Evolutionary conservation across 2,797 vertebrate species (phyloP), one percentile per base, ranked within the genome.

Genomic region (Euphonia xanthogaster): DNA sequence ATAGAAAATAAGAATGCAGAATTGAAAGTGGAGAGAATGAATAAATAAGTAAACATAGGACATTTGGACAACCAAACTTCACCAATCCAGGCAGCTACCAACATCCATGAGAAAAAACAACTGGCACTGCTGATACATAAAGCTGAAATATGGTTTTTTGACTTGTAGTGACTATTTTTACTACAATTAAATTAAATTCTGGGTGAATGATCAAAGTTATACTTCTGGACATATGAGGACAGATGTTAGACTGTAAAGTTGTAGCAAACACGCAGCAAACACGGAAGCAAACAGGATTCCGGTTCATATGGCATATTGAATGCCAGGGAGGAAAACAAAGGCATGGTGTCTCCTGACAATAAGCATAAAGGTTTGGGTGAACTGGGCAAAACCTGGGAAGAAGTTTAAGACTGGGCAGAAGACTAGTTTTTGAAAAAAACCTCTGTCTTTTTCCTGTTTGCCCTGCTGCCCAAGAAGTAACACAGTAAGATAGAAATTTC

Each of bases 401-500:
- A 93, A 83, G 42, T 86, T 67, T 72, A 67, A 65, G 54, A 74
- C 22, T 30, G 65, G 75, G 25, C 75, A 88, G 22, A 15, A 94
- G 75, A 47, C 22, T 35, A 65, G 27, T 27, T 93, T 93, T 40
- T 76, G 31, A 82, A 87, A 66, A 70, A 85, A 93, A 53, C 18
- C n/a, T 65, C 35, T 67, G 23, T 33, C 31, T 90, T 75, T 82
- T 18, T 44, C 30, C 92, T 94, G 8, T 68, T 83, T 80, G 70
- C 54, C 65, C 68, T 65, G 21, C 54, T 90, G 68, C 33, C 72
- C 70, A 77, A 86, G 44, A 94, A 91, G 65, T 62, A 91, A 71
- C 44, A 72, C 3, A 66, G 39, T 23, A 72, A 90, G 35, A 83
- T 9, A 94, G 88, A 86, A 96, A 94, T 82, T 94, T 83, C 77